Evolutionary conservation across 2,888 invertebrate genomes (phyloP).

Genomic region (Cancer borealis): DNA sequence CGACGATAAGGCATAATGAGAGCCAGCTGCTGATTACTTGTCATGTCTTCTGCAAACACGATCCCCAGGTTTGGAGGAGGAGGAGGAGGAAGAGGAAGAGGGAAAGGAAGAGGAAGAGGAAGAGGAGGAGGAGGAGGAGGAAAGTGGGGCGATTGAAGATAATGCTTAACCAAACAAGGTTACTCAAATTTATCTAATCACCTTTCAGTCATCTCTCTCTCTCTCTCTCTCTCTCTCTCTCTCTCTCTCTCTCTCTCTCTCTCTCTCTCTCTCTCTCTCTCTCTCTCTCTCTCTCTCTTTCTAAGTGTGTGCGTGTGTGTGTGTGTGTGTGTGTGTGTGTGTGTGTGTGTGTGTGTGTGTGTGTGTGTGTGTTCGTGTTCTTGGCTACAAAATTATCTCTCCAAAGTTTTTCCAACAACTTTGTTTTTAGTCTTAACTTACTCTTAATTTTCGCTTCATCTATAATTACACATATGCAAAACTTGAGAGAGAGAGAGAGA

Average conservation of each 20-base stretch:
- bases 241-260: conserved; percentile 32
- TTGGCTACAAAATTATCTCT: background rate
- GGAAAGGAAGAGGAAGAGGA: background rate
- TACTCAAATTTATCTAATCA: conserved; percentile 21
- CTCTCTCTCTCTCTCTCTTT: background rate
- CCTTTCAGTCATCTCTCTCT: background rate
- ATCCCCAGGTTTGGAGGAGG: background rate
- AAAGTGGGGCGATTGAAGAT: background rate
- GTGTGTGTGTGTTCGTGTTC: background rate
- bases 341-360: background rate
- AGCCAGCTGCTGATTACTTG: conserved; percentile 31
- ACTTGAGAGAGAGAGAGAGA: background rate
- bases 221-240: conserved; percentile 32
- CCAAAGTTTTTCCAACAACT: background rate
- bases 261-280: conserved; percentile 32
- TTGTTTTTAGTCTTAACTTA: conserved; percentile 11
- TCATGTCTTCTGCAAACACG: background rate
- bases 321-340: too few relatives aligned
- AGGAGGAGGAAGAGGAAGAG: background rate
- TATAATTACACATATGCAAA: background rate
- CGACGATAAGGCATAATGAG: conserved; percentile 30
- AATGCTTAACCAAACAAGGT: background rate
- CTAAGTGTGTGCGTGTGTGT: background rate
- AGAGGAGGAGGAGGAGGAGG: background rate
- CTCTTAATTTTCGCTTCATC: background rate